These are phyloP conservation scores for Thermophis baileyi DNA, from an alignment of 2,113 vertebrate species.

Conservation along the genomic window DNA sequence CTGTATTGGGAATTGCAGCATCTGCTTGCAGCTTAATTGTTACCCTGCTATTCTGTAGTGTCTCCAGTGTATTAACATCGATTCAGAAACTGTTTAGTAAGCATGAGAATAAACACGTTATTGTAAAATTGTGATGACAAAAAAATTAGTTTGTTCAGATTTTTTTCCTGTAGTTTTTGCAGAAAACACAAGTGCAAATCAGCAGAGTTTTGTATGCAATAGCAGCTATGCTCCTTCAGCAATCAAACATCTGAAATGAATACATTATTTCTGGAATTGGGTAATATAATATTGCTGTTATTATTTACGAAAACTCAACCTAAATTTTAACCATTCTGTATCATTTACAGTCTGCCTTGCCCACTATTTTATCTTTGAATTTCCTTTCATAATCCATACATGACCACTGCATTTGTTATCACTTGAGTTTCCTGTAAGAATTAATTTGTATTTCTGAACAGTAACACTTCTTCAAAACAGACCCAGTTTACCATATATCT, in stretches of 20 bases:
- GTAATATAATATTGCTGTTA: neutral
- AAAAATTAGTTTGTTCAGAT: neutral
- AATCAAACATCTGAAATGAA: neutral
- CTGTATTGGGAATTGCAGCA: neutral
- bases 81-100: neutral
- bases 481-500: neutral
- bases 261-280: neutral
- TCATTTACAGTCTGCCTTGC: neutral
- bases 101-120: neutral
- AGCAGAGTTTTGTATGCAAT: neutral
- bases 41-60: neutral
- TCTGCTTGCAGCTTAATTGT: neutral
- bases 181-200: neutral
- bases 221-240: neutral
- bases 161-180: neutral
- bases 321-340: neutral
- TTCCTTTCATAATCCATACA: neutral
- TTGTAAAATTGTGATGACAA: neutral
- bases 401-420: neutral
- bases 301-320: neutral
- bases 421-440: neutral
- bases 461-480: neutral
- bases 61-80: neutral
- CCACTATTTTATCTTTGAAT: neutral
- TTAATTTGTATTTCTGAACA: neutral